Evolutionary conservation across 2,888 invertebrate genomes (phyloP).

Genomic region (Cheilosia vernalis): DNA sequence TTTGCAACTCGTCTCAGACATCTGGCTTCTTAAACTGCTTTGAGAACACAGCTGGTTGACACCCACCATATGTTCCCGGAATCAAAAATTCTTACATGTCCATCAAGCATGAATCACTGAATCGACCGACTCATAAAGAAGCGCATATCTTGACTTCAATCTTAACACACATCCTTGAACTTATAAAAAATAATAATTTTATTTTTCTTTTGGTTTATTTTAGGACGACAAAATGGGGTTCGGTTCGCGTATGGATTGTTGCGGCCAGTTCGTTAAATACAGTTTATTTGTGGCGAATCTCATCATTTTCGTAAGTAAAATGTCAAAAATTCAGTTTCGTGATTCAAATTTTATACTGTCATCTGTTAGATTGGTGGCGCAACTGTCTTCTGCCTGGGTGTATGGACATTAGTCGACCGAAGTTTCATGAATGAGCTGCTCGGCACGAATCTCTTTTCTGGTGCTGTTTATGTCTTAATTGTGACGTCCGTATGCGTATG

Average conservation of each 20-base stretch:
- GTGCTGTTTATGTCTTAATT: constrained; percentile 92
- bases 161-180: constrained; percentile 32
- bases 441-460: constrained; percentile 94
- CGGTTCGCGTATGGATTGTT: constrained; percentile 93
- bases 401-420: constrained; percentile 93
- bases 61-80: not conserved
- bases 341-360: constrained; percentile 13
- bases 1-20: not conserved
- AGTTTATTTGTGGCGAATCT: constrained; percentile 93
- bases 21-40: not conserved
- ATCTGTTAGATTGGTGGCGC: constrained; percentile 89
- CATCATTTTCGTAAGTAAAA: constrained; percentile 91
- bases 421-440: constrained; percentile 93
- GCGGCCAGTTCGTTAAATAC: constrained; percentile 94
- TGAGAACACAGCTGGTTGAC: not conserved
- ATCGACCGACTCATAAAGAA: not conserved
- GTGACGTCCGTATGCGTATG: constrained; percentile 92
- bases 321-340: not conserved
- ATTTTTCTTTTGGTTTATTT: constrained; percentile 41
- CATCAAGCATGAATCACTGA: not conserved
- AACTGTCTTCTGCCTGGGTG: constrained; percentile 89
- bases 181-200: constrained; percentile 11
- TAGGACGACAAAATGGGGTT: constrained; percentile 87
- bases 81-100: not conserved
- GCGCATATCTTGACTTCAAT: not conserved